Evolutionary conservation across 35 echinoderm and acorn worm genomes (phyloP).

Genomic region (Amphiura filiformis): DNA sequence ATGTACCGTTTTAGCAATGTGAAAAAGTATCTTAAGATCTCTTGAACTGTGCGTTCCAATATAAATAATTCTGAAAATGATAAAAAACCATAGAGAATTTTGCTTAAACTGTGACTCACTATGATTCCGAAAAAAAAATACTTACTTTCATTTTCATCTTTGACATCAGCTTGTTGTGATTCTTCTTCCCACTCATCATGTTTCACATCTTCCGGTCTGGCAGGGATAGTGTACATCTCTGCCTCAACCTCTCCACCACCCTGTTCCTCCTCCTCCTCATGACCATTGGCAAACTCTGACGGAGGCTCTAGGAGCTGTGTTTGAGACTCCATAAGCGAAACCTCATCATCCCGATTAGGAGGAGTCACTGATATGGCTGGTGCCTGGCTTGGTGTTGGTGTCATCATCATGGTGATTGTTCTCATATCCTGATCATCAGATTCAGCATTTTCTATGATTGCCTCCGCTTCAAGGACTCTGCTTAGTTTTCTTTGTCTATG

Average conservation of each 20-base stretch:
- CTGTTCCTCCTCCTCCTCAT: neutral
- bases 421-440: neutral
- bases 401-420: neutral
- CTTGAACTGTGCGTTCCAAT: no score
- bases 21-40: no score
- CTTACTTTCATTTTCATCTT: slow-evolving; percentile 20
- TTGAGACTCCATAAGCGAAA: neutral
- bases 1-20: no score
- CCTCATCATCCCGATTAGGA: neutral
- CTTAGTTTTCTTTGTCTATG: neutral
- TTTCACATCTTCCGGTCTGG: neutral
- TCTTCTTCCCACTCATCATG: neutral
- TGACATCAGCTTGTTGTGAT: neutral
- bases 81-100: no score
- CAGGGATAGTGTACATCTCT: neutral
- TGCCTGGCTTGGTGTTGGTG: neutral
- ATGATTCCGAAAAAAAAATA: no score
- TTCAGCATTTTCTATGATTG: neutral
- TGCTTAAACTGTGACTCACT: no score
- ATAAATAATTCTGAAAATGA: no score
- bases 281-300: neutral
- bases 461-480: neutral
- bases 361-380: neutral
- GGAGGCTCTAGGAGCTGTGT: neutral
- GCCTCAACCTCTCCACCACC: neutral